These are phyloP conservation scores for Tyrophagus putrescentiae DNA, from an alignment of 1,140 invertebrate genomes.

Conservation along the genomic window DNA sequence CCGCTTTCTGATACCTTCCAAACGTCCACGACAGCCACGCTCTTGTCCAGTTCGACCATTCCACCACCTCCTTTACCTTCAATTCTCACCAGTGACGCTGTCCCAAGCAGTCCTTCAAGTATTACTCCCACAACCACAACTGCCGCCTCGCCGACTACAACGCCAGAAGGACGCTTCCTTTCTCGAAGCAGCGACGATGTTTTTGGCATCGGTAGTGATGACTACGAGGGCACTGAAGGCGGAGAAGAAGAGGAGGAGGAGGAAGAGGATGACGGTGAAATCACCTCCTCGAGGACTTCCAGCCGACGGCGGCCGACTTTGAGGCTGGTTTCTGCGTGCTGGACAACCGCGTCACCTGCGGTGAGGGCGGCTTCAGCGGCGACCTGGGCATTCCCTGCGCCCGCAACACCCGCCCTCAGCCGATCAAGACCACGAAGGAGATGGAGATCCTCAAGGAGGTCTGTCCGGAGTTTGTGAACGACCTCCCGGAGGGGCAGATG, in stretches of 20 bases:
- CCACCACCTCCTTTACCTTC: too few species aligned
- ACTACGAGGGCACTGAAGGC: background rate
- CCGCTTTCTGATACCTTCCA: too few species aligned
- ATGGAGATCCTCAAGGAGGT: conserved; percentile 9
- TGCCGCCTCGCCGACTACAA: too few species aligned
- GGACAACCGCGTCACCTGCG: conserved; percentile 8
- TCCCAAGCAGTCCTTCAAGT: too few species aligned
- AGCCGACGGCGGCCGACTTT: background rate
- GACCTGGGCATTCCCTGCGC: conserved; percentile 15
- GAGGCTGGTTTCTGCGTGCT: conserved; percentile 10
- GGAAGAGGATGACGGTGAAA: background rate
- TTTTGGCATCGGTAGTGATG: background rate
- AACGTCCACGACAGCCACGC: too few species aligned
- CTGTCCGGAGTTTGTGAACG: conserved; percentile 19
- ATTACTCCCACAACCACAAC: too few species aligned
- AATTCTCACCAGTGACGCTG: too few species aligned
- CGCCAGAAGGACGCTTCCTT: too few species aligned
- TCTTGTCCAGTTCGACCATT: too few species aligned
- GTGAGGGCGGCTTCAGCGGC: background rate
- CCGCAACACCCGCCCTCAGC: background rate
- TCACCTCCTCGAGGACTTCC: background rate
- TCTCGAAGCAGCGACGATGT: too few species aligned
- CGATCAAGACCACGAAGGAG: background rate
- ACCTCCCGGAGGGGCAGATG: background rate
- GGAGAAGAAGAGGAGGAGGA: background rate